phyloP scores from a whole-genome alignment of 2,797 vertebrate genomes.

The Sciaenops ocellatus region DNA sequence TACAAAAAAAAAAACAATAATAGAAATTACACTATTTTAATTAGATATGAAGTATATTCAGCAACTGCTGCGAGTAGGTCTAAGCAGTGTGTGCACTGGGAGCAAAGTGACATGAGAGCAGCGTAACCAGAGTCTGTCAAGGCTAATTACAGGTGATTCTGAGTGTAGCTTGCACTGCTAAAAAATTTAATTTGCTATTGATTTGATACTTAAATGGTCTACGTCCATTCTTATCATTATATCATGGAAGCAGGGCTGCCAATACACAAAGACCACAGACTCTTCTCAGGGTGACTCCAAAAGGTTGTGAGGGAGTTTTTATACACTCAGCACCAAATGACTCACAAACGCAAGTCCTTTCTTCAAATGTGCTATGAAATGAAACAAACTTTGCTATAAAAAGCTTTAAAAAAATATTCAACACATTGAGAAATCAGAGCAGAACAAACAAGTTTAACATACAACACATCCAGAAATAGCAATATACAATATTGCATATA shows the following conservation, averaged over 20 bases:
- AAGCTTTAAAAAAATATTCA: not conserved
- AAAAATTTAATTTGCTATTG: slow-evolving; percentile 91
- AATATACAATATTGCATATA: not conserved
- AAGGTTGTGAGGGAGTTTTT: slow-evolving; percentile 60
- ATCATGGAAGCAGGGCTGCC: slow-evolving; percentile 83
- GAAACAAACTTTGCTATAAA: not conserved
- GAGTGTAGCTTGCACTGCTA: slow-evolving; percentile 86
- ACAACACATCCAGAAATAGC: not conserved
- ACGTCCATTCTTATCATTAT: slow-evolving; percentile 86
- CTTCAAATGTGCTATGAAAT: not conserved
- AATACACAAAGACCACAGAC: slow-evolving; percentile 78
- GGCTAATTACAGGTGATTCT: slow-evolving; percentile 88
- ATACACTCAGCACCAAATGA: slow-evolving; percentile 65
- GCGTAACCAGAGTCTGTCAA: slow-evolving; percentile 83
- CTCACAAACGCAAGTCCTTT: not conserved
- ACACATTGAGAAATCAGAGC: not conserved
- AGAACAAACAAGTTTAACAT: not conserved
- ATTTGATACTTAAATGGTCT: slow-evolving; percentile 88
- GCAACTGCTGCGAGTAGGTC: slow-evolving; percentile 32
- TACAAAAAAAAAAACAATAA: not conserved
- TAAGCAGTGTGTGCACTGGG: slow-evolving; percentile 36
- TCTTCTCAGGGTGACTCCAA: slow-evolving; percentile 78
- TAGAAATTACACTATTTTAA: slow-evolving; percentile 35
- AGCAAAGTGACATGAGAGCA: slow-evolving; percentile 77
- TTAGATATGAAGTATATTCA: slow-evolving; percentile 55